Conservation (phyloP, 2,113 vertebrate genomes). For the Isichthys henryi region DNA sequence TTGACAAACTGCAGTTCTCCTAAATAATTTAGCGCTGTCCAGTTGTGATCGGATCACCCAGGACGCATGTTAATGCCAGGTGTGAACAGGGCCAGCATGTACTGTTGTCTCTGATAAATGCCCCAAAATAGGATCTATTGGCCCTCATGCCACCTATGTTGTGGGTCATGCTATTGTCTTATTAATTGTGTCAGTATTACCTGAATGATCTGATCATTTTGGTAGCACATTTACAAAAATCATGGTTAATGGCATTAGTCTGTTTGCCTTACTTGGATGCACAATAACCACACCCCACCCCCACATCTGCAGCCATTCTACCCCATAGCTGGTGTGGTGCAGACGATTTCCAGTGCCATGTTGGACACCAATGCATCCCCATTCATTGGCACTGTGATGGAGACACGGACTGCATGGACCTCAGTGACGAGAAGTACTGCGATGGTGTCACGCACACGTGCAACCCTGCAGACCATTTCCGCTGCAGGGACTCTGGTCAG, state of each 20-base stretch:
- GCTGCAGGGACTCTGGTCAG: constrained; percentile 89
- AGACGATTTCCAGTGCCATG: constrained; percentile 86
- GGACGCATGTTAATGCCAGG: no score
- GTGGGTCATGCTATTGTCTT: not conserved
- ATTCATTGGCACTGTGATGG: constrained; percentile 91
- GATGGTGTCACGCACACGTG: constrained; percentile 88
- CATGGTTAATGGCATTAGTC: not conserved
- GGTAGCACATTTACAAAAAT: not conserved
- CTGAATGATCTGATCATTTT: not conserved
- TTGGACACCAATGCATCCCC: constrained; percentile 88
- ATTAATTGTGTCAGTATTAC: not conserved
- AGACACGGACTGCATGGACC: constrained; percentile 90
- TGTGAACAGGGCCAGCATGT: no score
- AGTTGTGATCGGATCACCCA: no score
- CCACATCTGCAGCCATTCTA: constrained; percentile 66
- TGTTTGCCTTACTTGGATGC: not conserved
- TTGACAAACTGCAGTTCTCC: no score
- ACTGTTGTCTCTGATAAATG: no score
- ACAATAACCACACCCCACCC: not conserved
- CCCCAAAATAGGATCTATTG: no score
- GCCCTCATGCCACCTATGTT: no score
- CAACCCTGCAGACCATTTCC: constrained; percentile 84
- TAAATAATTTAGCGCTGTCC: no score
- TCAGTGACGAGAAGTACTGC: constrained; percentile 86
- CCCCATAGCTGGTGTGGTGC: constrained; percentile 85